These are phyloP conservation scores for Rhynchomys soricoides DNA, from an alignment of 2,113 vertebrate species.

Conservation along the genomic window DNA sequence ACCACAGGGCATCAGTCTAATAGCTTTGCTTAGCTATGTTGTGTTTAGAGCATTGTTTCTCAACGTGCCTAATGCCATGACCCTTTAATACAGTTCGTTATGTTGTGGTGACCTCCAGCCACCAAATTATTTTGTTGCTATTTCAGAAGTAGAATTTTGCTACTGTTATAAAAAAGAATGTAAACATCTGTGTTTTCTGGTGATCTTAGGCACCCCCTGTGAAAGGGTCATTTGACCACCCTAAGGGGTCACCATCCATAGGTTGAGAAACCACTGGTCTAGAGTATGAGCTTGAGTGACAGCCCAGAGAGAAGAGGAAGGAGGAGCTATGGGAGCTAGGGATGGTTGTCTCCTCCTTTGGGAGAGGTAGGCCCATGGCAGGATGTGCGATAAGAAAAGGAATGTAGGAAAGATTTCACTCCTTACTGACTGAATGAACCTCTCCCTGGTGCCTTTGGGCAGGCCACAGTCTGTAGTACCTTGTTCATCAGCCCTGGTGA, in stretches of 20 bases:
- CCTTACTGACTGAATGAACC: neutral
- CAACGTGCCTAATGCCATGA: neutral
- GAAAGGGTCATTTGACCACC: neutral
- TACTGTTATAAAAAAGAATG: neutral
- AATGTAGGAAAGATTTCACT: neutral
- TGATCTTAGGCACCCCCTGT: neutral
- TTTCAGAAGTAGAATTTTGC: neutral
- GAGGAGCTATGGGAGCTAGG: accelerated
- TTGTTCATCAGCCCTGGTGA: too few species aligned
- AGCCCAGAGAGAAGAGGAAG: neutral
- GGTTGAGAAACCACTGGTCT: neutral
- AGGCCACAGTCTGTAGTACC: neutral
- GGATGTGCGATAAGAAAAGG: neutral
- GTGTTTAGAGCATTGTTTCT: neutral
- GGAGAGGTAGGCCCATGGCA: neutral
- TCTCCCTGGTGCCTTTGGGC: neutral
- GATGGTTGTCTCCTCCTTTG: neutral
- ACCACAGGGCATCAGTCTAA: neutral
- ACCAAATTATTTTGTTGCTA: neutral
- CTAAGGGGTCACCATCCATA: neutral
- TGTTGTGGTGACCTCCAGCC: neutral
- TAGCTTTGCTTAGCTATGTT: neutral
- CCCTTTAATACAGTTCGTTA: neutral
- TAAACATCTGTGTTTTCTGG: neutral
- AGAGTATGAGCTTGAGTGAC: neutral